Conservation (phyloP, 2,797 vertebrate species). For the Pangasius krempfi region DNA sequence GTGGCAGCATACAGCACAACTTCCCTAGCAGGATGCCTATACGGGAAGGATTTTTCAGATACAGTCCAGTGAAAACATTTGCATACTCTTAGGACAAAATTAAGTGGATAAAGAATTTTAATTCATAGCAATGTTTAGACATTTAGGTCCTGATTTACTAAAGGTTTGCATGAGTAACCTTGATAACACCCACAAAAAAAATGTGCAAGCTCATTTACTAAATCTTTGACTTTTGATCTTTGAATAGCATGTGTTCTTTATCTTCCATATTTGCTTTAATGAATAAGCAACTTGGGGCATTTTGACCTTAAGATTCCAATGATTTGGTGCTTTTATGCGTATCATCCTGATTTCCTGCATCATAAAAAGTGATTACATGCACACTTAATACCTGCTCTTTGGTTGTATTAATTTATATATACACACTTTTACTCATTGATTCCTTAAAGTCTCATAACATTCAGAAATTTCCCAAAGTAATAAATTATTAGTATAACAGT, state of each 20-base stretch:
- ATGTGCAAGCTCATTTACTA: background rate
- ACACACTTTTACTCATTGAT: too few relatives aligned
- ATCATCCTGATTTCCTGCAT: background rate
- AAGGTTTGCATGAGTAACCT: background rate
- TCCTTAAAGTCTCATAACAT: too few relatives aligned
- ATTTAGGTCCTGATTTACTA: background rate
- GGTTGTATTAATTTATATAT: background rate
- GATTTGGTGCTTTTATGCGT: background rate
- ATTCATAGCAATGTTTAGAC: background rate
- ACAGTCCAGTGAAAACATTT: background rate
- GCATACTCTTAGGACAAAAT: background rate
- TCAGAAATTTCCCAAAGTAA: background rate
- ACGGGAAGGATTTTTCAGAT: background rate
- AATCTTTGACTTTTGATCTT: background rate
- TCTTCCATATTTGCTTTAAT: background rate
- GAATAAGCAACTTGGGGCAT: background rate
- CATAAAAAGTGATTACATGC: background rate
- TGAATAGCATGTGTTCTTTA: background rate
- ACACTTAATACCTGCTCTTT: background rate
- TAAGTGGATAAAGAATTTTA: background rate
- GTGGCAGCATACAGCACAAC: background rate
- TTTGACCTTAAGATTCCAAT: background rate
- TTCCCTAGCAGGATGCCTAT: background rate
- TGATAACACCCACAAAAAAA: background rate
- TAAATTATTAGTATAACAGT: background rate